These are phyloP conservation scores for Lycocerus yunnanus DNA, from an alignment of 2,888 invertebrate species.

Conservation along the genomic window DNA sequence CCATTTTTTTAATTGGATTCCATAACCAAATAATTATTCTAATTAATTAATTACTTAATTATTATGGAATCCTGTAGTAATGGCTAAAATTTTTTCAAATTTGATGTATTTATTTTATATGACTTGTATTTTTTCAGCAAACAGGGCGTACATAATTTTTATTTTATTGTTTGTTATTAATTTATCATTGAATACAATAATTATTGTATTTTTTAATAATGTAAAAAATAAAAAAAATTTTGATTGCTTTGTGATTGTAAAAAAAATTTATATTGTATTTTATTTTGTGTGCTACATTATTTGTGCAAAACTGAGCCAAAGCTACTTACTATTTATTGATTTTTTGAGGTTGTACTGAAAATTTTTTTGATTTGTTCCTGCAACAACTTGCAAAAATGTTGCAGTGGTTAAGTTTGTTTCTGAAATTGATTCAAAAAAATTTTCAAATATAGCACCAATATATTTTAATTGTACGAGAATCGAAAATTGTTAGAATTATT, in stretches of 20 bases:
- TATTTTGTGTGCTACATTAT: constrained; percentile 19
- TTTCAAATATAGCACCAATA: constrained; percentile 41
- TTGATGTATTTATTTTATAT: constrained; percentile 18
- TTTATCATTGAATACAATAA: constrained; percentile 26
- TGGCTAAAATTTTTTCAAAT: constrained; percentile 21
- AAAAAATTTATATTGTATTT: constrained; percentile 25
- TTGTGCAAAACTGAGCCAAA: constrained; percentile 25
- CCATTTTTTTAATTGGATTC: constrained; percentile 40
- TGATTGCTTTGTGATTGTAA: constrained; percentile 14
- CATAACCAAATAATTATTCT: constrained; percentile 11
- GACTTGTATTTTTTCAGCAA: constrained; percentile 31
- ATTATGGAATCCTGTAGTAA: constrained; percentile 29
- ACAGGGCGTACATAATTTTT: constrained; percentile 21
- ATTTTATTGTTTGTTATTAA: constrained; percentile 18
- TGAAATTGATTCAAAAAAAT: constrained; percentile 46
- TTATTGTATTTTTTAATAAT: constrained; percentile 18
- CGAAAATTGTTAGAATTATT: constrained; percentile 42
- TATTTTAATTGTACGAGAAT: constrained; percentile 42
- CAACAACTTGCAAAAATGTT: neutral
- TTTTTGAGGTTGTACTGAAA: constrained; percentile 50
- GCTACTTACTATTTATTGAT: constrained; percentile 16
- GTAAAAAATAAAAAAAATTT: constrained; percentile 18
- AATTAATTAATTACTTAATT: neutral
- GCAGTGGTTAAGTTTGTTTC: neutral
- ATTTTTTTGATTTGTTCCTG: constrained; percentile 48